Conservation (phyloP, 2,888 invertebrate species). For the Adineta ricciae region DNA sequence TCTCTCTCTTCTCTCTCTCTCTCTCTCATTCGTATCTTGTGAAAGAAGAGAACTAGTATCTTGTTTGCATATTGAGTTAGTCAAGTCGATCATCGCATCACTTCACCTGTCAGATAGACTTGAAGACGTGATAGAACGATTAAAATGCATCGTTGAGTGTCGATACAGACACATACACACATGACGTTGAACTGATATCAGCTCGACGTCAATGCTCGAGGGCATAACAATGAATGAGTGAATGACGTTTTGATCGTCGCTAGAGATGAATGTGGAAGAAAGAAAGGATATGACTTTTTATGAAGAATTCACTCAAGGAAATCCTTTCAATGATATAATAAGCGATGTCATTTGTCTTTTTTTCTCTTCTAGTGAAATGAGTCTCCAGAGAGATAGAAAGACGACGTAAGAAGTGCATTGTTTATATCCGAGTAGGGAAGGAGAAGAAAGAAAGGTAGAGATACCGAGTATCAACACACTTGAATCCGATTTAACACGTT, state of each 20-base stretch:
- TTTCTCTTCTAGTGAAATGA: neutral
- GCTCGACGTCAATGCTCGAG: neutral
- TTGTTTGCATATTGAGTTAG: neutral
- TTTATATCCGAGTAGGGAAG: neutral
- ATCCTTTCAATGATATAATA: neutral
- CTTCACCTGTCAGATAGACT: slow-evolving; percentile 3
- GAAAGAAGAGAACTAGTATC: neutral
- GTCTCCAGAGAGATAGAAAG: neutral
- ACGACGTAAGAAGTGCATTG: neutral
- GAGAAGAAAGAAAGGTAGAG: neutral
- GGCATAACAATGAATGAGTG: neutral
- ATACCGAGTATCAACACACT: neutral
- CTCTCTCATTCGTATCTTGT: neutral
- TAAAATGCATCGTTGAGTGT: neutral
- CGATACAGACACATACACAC: neutral
- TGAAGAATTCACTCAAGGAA: neutral
- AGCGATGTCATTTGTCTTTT: neutral
- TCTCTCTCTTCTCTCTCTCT: too few species aligned
- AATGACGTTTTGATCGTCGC: neutral
- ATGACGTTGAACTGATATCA: neutral
- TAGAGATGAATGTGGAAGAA: neutral
- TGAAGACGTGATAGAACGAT: neutral
- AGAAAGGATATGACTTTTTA: slow-evolving; percentile 1
- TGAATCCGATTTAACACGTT: neutral
- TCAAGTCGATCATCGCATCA: neutral